phyloP scores from a whole-genome alignment of 2,888 invertebrate genomes.

The Psylliodes chrysocephalus region DNA sequence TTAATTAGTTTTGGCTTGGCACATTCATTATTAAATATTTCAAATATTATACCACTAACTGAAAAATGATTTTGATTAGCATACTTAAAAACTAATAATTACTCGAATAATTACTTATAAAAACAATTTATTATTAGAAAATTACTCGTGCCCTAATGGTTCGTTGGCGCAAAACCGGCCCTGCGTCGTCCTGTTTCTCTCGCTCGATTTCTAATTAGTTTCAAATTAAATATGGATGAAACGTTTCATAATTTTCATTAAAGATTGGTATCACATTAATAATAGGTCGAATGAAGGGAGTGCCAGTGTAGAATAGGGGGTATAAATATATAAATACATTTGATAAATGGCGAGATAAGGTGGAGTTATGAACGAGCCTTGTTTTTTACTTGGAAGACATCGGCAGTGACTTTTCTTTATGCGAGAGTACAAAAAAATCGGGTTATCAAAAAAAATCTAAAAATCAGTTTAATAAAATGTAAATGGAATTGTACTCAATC shows the following conservation, averaged over 20 bases:
- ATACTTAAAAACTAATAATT: too few species aligned
- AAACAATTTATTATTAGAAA: too few species aligned
- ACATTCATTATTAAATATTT: too few species aligned
- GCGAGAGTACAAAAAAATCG: too few species aligned
- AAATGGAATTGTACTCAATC: too few species aligned
- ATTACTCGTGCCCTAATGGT: too few species aligned
- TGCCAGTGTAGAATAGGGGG: constrained; percentile 39
- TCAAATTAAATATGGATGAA: constrained; percentile 57
- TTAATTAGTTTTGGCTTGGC: too few species aligned
- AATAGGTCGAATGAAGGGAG: constrained; percentile 51
- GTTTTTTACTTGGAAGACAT: not conserved
- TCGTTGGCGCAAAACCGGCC: not conserved
- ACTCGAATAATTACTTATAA: too few species aligned
- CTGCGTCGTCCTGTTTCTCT: constrained; percentile 4
- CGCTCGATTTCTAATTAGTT: constrained; percentile 42
- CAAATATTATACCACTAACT: too few species aligned
- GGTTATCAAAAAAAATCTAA: too few species aligned
- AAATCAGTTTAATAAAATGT: too few species aligned
- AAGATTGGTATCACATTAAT: constrained; percentile 63
- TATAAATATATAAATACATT: constrained; percentile 48
- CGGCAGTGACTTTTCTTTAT: not conserved
- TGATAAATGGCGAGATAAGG: constrained; percentile 51
- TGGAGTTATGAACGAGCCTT: not conserved
- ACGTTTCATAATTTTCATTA: constrained; percentile 60
- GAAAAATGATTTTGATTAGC: too few species aligned